Evolutionary conservation across 2,888 invertebrate species (phyloP).

Genomic region (Xylota segnis): DNA sequence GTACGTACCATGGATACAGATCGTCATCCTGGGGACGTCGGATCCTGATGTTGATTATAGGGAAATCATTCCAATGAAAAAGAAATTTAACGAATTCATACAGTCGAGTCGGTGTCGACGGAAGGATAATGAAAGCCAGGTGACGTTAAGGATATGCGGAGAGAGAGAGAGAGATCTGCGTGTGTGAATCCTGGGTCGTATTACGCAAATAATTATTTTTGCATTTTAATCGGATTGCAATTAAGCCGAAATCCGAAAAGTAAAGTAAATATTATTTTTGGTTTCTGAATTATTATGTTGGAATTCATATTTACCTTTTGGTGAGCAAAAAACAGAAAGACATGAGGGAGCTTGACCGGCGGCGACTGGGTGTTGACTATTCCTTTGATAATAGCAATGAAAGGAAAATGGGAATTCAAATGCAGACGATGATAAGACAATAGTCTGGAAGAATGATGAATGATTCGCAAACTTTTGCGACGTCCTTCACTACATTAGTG

Average conservation of each 20-base stretch:
- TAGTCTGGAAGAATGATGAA: too few species aligned
- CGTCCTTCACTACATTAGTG: too few species aligned
- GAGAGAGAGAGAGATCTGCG: neutral
- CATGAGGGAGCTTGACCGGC: too few species aligned
- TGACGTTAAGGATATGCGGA: too few species aligned
- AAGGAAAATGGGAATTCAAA: too few species aligned
- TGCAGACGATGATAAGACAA: too few species aligned
- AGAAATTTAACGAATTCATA: slow-evolving; percentile 20
- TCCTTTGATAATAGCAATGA: too few species aligned
- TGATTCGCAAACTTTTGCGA: too few species aligned
- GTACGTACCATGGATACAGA: neutral
- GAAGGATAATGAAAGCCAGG: neutral
- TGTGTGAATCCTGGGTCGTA: neutral
- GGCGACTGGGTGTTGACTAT: too few species aligned
- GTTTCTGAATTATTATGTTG: neutral
- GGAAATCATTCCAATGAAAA: slow-evolving; percentile 9
- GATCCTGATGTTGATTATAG: neutral
- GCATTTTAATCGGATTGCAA: slow-evolving; percentile 28
- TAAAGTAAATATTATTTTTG: slow-evolving; percentile 3
- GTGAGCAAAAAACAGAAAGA: too few species aligned
- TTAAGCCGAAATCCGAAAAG: neutral
- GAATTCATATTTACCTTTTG: neutral
- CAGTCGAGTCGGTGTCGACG: neutral
- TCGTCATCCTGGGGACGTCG: neutral
- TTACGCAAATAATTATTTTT: neutral